These are phyloP conservation scores for Spongilla lacustris DNA, from an alignment of 37 sponge, comb jelly and placozoan species.

Conservation along the genomic window DNA sequence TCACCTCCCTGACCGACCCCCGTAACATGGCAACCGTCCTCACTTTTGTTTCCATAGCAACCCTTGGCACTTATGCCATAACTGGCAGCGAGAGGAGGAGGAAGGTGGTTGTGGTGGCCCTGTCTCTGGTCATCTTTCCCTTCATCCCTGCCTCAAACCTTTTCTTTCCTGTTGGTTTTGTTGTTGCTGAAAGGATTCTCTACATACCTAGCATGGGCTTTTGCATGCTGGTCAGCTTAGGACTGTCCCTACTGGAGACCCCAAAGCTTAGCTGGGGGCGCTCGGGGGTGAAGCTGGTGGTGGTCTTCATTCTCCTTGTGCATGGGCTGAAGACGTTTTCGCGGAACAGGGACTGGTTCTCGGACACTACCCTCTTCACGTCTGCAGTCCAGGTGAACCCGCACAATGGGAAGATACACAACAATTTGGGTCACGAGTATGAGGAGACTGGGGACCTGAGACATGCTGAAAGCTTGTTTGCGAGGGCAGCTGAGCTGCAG, in stretches of 20 bases:
- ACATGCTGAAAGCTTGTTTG: constrained; percentile 76
- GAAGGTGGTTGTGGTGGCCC: constrained; percentile 50
- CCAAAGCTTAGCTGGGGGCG: background rate
- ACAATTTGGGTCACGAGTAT: constrained; percentile 83
- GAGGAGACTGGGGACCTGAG: constrained; percentile 41
- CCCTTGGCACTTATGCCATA: constrained; percentile 11
- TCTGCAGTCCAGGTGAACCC: constrained; percentile 74
- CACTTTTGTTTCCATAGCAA: constrained; percentile 27
- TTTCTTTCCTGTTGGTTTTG: constrained; percentile 96
- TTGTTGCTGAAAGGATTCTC: constrained; percentile 93
- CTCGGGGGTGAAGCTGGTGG: constrained; percentile 12
- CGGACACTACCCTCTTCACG: constrained; percentile 69
- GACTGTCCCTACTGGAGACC: background rate
- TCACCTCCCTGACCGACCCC: constrained; percentile 60
- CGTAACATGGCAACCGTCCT: constrained; percentile 70
- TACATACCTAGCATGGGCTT: constrained; percentile 87
- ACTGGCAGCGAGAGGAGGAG: background rate
- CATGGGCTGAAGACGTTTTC: constrained; percentile 49
- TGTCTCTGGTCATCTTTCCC: constrained; percentile 81
- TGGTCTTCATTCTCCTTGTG: constrained; percentile 28
- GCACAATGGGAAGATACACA: constrained; percentile 79
- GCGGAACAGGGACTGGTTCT: constrained; percentile 77
- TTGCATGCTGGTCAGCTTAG: constrained; percentile 36
- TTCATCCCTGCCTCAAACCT: constrained; percentile 94
- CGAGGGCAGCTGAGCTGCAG: constrained; percentile 64